phyloP scores from a whole-genome alignment of 2,888 invertebrate genomes.

The Andrena flavipes region DNA sequence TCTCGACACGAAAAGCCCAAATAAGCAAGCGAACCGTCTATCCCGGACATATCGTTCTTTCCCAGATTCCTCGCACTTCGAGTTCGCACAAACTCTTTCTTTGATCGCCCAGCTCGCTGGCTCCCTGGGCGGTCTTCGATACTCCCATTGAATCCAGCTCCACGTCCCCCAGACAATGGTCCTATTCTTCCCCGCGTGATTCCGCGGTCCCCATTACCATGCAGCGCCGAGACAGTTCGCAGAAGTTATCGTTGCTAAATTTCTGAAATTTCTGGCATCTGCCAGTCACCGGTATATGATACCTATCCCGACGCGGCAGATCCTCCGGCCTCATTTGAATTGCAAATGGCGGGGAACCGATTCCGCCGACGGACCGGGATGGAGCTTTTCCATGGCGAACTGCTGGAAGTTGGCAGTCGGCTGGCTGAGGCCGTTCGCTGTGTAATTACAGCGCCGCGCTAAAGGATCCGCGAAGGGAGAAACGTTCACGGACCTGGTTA shows the following conservation, averaged over 20 bases:
- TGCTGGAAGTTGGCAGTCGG: conserved; percentile 35
- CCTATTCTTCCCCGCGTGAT: neutral
- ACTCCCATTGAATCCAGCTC: neutral
- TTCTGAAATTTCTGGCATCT: conserved; percentile 65
- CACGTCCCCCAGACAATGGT: neutral
- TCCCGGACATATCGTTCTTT: too few species aligned
- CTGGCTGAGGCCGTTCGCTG: conserved; percentile 12
- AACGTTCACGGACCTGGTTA: neutral
- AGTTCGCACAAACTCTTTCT: too few species aligned
- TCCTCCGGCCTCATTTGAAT: conserved; percentile 66
- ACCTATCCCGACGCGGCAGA: conserved; percentile 40
- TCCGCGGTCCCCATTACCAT: conserved; percentile 42
- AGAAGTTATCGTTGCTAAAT: conserved; percentile 52
- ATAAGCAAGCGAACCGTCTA: too few species aligned
- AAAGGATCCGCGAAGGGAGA: conserved; percentile 9
- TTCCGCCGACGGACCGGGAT: conserved; percentile 52
- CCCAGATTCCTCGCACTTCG: too few species aligned
- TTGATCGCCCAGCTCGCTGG: too few species aligned
- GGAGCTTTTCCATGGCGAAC: conserved; percentile 53
- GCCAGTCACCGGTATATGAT: conserved; percentile 38
- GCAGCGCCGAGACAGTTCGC: conserved; percentile 35
- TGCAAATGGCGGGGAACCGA: conserved; percentile 64
- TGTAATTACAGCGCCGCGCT: conserved; percentile 49
- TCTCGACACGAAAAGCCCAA: neutral
- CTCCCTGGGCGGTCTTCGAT: too few species aligned